Evolutionary conservation across 64 coral and sea anemone species (phyloP), one percentile per base, ranked within the genome.

Genomic region (Dendronephthya gigantea): DNA sequence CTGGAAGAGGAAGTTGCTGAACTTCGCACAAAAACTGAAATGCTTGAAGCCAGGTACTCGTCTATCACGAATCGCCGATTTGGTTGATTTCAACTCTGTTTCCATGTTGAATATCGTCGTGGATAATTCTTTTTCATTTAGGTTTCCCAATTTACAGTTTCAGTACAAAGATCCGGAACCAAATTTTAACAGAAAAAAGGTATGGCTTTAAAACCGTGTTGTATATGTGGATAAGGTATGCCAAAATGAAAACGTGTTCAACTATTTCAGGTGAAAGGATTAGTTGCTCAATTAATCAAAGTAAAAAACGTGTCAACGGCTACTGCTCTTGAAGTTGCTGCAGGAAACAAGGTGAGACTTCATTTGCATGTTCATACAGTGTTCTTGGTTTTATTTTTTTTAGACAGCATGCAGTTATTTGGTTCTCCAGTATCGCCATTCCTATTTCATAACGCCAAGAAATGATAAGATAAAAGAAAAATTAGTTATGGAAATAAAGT

Each of bases 141-240:
- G 94, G 56, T 97, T 97, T 90, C 94, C 94, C 38, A 97, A 93
- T 35, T 83, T 97, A 82, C 86, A 93, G 74, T 97, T 97, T 91
- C 87, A 93, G 11, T 97, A 97, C 51, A 93, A 89, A 85, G 89
- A 97, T 59, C 94, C 94, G 27, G 94, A 97, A 74, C 41, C 94
- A 86, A 93, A 83, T 1, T 97, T 97, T 86, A 84, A 97, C 85
- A 83, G 91, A 6, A 91, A 15, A 32, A 97, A 97, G 84, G 94
- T 97, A 50, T 3, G 89, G 82, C 25, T 83, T 1, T n/a, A 1
- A 10, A 58, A 58, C 35, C 19, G 37, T 4, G 23, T 74, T 87
- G 48, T 39, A 2, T 79, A 33, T 34, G 29, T 35, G 9, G 34
- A 22, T 22, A 62, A 7, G 51, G 13, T 22, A 76, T 2, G 4